Percentiles rank a stretch among this genome's conserved stretches.
phyloP scores from a whole-genome alignment of 1,140 invertebrate species.

The Oreohelix idahoensis region DNA sequence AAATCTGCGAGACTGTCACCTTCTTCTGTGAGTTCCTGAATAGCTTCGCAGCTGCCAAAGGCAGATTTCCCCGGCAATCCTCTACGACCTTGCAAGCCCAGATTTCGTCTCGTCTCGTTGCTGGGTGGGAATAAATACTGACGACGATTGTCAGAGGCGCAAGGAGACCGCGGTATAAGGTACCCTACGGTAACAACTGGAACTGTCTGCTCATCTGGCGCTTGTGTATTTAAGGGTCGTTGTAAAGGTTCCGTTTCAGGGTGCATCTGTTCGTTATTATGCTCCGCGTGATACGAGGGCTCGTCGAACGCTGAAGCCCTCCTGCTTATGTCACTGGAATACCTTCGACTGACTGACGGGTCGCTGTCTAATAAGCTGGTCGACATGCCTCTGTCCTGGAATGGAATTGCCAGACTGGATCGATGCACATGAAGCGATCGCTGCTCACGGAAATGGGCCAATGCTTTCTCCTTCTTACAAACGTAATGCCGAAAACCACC shows the following conservation, averaged over 20 bases:
- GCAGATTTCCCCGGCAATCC: neutral
- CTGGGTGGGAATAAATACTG: conserved; percentile 10
- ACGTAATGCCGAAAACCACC: conserved; percentile 59
- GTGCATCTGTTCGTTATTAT: neutral
- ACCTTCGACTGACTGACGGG: conserved; percentile 36
- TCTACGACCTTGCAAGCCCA: neutral
- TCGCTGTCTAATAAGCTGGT: conserved; percentile 52
- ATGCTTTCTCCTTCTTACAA: conserved; percentile 53
- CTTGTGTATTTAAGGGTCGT: neutral
- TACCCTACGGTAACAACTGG: conserved; percentile 12
- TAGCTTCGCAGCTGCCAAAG: conserved; percentile 18
- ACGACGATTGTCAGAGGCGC: neutral
- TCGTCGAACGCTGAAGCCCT: neutral
- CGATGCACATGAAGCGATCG: conserved; percentile 31
- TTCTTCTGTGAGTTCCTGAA: neutral
- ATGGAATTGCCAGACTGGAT: conserved; percentile 39
- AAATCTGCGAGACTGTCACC: neutral
- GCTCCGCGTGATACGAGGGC: neutral
- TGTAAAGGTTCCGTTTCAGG: neutral
- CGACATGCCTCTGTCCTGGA: conserved; percentile 30
- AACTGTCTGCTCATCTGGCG: neutral
- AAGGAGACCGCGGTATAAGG: conserved; percentile 25
- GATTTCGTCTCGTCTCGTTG: neutral
- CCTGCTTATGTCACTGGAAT: conserved; percentile 41
- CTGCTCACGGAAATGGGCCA: conserved; percentile 47